Conservation (phyloP, 92 coral and sea anemone genomes). For the Epizoanthus stellaris region DNA sequence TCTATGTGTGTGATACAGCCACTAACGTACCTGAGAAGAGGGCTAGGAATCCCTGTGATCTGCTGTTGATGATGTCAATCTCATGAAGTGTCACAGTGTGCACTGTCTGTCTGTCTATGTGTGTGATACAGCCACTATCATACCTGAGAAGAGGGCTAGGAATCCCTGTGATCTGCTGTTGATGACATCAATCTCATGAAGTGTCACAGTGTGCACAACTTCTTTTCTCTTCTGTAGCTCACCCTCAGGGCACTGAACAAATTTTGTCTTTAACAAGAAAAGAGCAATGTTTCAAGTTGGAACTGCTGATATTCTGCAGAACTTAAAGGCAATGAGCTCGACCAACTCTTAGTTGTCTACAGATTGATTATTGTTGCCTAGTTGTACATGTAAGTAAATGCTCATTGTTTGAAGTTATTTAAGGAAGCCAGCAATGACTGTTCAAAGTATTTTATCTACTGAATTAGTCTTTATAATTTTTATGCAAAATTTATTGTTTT, state of each 20-base stretch:
- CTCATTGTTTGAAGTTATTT: no score
- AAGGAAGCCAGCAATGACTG: no score
- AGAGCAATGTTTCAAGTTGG: no score
- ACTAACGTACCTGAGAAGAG: slow-evolving; percentile 82
- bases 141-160: slow-evolving; percentile 96
- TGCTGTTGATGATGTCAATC: slow-evolving; percentile 97
- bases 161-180: slow-evolving; percentile 99
- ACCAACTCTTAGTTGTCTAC: no score
- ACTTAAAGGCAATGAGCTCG: neutral
- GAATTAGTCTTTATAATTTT: no score
- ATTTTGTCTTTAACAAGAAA: slow-evolving; percentile 75
- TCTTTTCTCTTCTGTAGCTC: slow-evolving; percentile 98
- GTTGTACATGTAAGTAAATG: no score
- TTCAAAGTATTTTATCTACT: no score
- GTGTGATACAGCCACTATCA: neutral
- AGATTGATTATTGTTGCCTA: no score
- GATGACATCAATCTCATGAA: slow-evolving; percentile 97
- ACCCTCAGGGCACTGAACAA: slow-evolving; percentile 99
- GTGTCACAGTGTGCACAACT: slow-evolving; percentile 97
- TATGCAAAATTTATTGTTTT: no score
- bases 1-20: neutral
- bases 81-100: slow-evolving; percentile 97
- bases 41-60: slow-evolving; percentile 97
- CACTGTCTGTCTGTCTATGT: slow-evolving; percentile 12
- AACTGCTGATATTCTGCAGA: neutral